These are phyloP conservation scores for Carterocephalus palaemon DNA, from an alignment of 2,888 invertebrate species.

Conservation along the genomic window DNA sequence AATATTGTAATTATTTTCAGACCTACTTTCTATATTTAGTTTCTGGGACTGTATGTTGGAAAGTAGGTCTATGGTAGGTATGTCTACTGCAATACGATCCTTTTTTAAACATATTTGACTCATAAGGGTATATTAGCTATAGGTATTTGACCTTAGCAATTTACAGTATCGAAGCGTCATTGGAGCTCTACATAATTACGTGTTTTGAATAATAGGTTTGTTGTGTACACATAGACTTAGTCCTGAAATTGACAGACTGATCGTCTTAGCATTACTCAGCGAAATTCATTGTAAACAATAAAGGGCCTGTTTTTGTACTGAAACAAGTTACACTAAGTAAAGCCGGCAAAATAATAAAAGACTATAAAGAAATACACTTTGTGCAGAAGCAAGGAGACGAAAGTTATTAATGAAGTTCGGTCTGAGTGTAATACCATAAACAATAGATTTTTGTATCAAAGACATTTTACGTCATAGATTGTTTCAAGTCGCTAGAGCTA, in stretches of 20 bases:
- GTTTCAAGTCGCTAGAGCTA: no score
- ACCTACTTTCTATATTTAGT: no score
- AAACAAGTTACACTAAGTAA: conserved; percentile 5
- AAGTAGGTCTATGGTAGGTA: no score
- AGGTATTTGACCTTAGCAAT: no score
- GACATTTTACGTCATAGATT: no score
- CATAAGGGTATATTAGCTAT: no score
- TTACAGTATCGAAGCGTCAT: no score
- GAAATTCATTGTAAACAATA: conserved; percentile 19
- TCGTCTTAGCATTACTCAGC: conserved; percentile 30
- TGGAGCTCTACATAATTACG: background rate
- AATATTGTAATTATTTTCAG: conserved; percentile 3
- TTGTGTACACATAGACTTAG: conserved; percentile 23
- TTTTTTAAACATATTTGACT: no score
- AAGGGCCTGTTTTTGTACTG: conserved; percentile 11
- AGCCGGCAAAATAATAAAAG: conserved; percentile 8
- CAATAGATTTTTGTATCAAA: conserved; percentile 8
- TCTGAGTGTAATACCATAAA: background rate
- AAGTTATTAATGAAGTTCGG: conserved; percentile 4
- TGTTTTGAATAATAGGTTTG: conserved; percentile 6
- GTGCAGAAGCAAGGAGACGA: background rate
- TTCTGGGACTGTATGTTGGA: no score
- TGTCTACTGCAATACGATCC: no score
- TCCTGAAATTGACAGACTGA: conserved; percentile 29
- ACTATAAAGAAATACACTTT: background rate